phyloP scores from a whole-genome alignment of 2,113 vertebrate species.

The Corapipo altera region DNA sequence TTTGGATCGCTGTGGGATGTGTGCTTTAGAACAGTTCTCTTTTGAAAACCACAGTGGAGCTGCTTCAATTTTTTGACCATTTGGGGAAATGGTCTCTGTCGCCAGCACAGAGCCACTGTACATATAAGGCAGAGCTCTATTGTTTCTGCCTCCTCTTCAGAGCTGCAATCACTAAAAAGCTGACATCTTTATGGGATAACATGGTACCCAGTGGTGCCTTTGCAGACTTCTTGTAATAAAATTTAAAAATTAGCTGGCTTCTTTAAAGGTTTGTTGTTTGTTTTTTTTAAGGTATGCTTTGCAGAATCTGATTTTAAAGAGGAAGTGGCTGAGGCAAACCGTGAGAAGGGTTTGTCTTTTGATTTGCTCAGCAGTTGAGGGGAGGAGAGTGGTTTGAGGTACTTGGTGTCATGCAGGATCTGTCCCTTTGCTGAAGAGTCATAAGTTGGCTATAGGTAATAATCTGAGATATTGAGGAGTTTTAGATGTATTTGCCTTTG shows the following conservation, averaged over 20 bases:
- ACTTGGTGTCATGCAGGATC: background rate
- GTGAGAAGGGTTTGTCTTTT: background rate
- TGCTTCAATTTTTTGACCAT: constrained; percentile 68
- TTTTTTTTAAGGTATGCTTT: background rate
- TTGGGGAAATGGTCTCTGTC: constrained; percentile 62
- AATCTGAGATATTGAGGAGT: background rate
- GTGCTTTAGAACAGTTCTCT: background rate
- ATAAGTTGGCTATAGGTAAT: background rate
- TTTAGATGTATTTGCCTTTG: background rate
- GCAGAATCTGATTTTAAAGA: background rate
- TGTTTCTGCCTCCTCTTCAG: background rate
- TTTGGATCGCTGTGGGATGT: background rate
- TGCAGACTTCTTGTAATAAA: background rate
- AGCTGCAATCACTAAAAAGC: background rate
- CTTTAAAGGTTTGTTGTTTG: background rate
- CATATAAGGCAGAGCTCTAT: constrained; percentile 57
- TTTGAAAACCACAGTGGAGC: constrained; percentile 19
- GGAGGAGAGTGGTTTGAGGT: background rate
- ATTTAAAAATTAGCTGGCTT: background rate
- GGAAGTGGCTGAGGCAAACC: constrained; percentile 12
- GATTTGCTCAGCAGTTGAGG: background rate
- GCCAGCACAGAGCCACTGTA: background rate
- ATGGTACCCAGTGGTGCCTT: background rate
- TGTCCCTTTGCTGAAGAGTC: background rate
- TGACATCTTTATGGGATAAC: constrained; percentile 39